phyloP scores from a whole-genome alignment of 2,113 vertebrate species.

The Cryptomyrus ogoouensis region DNA sequence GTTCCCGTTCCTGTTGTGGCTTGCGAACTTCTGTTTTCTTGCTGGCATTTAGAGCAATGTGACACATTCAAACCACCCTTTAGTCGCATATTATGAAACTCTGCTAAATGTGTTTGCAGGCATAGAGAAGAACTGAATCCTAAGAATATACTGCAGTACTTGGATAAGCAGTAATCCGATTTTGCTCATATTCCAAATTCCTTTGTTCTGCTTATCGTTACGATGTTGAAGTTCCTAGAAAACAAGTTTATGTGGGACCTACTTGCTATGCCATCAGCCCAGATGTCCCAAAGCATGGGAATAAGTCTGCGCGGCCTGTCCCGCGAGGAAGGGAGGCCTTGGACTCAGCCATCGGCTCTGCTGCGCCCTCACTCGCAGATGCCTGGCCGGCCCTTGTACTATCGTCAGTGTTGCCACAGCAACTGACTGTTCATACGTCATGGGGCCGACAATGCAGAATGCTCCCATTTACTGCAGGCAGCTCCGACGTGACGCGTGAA shows the following conservation, averaged over 20 bases:
- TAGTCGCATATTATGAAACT: background rate
- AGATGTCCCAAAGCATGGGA: background rate
- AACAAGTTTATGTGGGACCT: background rate
- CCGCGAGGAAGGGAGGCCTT: background rate
- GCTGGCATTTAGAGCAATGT: background rate
- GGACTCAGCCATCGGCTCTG: background rate
- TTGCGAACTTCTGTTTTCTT: background rate
- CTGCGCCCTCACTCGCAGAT: background rate
- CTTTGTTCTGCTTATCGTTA: background rate
- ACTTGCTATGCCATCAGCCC: background rate
- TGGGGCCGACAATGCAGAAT: background rate
- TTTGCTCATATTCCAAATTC: background rate
- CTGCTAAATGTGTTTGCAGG: background rate
- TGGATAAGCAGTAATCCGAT: background rate
- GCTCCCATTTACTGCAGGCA: background rate
- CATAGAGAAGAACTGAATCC: background rate
- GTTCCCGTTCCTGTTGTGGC: background rate
- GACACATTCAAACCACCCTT: background rate
- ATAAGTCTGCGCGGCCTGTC: background rate
- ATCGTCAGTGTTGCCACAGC: constrained; percentile 23
- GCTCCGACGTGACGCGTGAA: background rate
- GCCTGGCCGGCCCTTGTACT: background rate
- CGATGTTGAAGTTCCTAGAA: background rate
- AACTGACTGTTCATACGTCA: constrained; percentile 18
- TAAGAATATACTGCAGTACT: background rate